A percentile compares a stretch with the other conserved stretches of the same genome.
phyloP scores from a whole-genome alignment of 1,140 invertebrate species.

The Cydia strobilella region DNA sequence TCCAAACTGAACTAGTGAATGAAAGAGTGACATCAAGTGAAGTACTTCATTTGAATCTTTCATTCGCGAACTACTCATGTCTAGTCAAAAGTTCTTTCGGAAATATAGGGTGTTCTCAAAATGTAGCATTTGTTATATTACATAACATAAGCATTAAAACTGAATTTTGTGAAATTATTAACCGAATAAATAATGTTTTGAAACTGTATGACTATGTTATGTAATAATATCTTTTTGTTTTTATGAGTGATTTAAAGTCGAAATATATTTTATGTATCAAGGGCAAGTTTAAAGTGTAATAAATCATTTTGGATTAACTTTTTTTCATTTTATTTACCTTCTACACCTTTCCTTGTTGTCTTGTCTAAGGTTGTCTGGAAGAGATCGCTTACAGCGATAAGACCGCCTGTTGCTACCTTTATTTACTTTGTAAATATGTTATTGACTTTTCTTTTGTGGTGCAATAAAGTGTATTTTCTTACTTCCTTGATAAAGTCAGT shows the following conservation, averaged over 20 bases:
- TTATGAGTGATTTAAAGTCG: background rate
- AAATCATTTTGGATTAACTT: background rate
- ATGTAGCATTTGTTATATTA: background rate
- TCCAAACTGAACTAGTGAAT: no score
- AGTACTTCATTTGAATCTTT: no score
- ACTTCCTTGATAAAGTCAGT: no score
- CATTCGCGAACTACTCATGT: no score
- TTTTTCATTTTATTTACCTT: background rate
- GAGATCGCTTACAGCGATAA: no score
- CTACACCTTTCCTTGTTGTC: background rate
- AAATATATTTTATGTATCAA: constrained; percentile 11
- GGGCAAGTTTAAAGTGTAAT: constrained; percentile 4
- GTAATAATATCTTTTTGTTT: background rate
- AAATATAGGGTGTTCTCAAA: background rate
- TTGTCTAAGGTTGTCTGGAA: no score
- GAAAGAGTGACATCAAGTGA: no score
- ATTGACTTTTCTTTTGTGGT: no score
- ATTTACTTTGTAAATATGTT: no score
- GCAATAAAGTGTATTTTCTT: no score
- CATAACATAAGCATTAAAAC: background rate
- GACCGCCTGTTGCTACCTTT: no score
- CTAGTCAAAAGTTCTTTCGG: background rate
- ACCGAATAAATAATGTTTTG: background rate
- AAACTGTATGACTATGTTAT: background rate
- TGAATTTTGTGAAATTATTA: background rate